These are phyloP conservation scores for Drosophila ironensis DNA, from an alignment of 1,140 invertebrate species.

Conservation along the genomic window DNA sequence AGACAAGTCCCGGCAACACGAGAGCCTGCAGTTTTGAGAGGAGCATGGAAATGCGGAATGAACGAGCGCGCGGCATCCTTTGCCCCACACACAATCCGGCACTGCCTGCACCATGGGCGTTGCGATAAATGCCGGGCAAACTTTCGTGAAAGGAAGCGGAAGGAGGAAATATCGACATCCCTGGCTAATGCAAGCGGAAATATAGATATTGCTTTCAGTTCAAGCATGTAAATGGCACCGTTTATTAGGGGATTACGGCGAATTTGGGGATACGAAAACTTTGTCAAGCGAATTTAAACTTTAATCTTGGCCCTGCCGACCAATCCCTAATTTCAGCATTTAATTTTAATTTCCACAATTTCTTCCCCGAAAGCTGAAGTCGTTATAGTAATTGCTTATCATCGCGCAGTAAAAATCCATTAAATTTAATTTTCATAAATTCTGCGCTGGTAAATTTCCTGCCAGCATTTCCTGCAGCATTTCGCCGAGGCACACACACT, in stretches of 20 bases:
- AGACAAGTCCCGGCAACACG: conserved; percentile 57
- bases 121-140: conserved; percentile 43
- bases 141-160: conserved; percentile 30
- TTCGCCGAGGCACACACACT: conserved; percentile 24
- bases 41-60: conserved; percentile 3
- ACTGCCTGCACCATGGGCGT: conserved; percentile 37
- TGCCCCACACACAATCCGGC: conserved; percentile 2
- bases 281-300: neutral
- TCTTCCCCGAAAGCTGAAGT: neutral
- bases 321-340: neutral
- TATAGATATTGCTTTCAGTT: conserved; percentile 30
- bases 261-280: neutral
- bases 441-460: conserved; percentile 14
- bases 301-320: neutral
- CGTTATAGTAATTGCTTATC: neutral
- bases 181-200: conserved; percentile 25
- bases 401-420: neutral
- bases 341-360: neutral
- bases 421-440: conserved; percentile 34
- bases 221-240: conserved; percentile 17
- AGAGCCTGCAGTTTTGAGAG: conserved; percentile 17
- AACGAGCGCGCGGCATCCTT: conserved; percentile 3
- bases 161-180: conserved; percentile 18
- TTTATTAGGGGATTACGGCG: conserved; percentile 19
- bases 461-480: conserved; percentile 1